Base-by-base conservation (phyloP, 2,888 invertebrate species). In the Ariolimax columbianus region DNA sequence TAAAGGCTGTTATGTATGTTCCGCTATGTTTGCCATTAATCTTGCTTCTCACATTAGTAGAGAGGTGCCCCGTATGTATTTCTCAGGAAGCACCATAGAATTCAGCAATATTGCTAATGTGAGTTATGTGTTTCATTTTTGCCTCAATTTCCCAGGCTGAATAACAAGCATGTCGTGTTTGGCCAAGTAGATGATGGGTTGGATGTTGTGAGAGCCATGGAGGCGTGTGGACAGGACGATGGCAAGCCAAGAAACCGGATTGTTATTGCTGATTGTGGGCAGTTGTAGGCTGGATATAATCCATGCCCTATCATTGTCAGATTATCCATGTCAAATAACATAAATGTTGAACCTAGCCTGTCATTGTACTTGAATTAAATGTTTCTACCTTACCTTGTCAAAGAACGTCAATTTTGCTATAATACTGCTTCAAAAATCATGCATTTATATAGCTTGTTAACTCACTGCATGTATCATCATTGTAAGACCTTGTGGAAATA, bases 81-180 rank as follows among this genome's bases (percentile, higher is more conserved):
- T 47, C 14, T 11, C 9, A 47, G 6, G 72, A 36, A 38, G 33
- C 19, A 6, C 4, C 6, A 23, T 36, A 36, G 11, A 23, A 3
- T 33, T 72, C 4, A 17, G 14, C 9, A 47, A 47, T 11, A 47
- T 11, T 47, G 47, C 14, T 11, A 11, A 73, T 73, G 14, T 73
- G 33, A n/a, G 38, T 7, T 33, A 14, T 33, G 14, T 30, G 6
- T 77, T n/a, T 9, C 23, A 40, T 73, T 26, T 73, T 40, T 73
- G 9, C 11, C 26, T 36, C 17, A 38, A 73, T 75, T 72, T 72
- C 66, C 26, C 75, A 87, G 87, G 87, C 36, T 87, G 82, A 84
- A 87, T 82, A 84, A 84, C 33, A 87, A 87, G 36, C 87, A 87
- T 70, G 87, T 87, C 30, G 87, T 87, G 33, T 87, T 87, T 80